Evolutionary conservation across 2,113 vertebrate genomes (phyloP).

Genomic region (rabbit (Oryctolagus cuniculus)): DNA sequence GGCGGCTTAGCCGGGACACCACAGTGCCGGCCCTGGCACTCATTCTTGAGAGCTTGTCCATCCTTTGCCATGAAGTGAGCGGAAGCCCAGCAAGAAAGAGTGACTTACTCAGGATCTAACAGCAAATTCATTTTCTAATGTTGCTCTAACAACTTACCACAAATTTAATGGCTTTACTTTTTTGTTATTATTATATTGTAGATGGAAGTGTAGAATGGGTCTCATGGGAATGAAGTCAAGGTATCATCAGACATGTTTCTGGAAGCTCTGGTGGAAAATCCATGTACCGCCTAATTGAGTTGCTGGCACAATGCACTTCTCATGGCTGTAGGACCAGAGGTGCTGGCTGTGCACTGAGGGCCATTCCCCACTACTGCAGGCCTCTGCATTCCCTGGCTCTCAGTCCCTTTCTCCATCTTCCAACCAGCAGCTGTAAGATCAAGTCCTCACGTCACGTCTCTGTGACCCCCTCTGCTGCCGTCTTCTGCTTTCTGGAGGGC

Average conservation of each 20-base stretch:
- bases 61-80: not conserved
- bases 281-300: not conserved
- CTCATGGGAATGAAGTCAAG: not conserved
- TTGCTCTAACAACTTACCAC: not conserved
- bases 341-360: not conserved
- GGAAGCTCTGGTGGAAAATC: not conserved
- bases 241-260: not conserved
- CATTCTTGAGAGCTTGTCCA: not conserved
- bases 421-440: not conserved
- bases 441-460: not conserved
- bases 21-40: too few relatives aligned
- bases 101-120: not conserved
- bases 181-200: not conserved
- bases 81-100: not conserved
- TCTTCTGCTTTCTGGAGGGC: not conserved
- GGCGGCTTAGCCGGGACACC: too few relatives aligned
- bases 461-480: not conserved
- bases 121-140: not conserved
- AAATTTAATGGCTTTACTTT: not conserved
- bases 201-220: not conserved
- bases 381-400: not conserved
- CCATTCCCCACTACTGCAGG: not conserved
- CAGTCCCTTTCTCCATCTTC: not conserved
- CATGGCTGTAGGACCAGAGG: not conserved
- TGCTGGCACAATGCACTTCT: slow-evolving; percentile 14